Evolutionary conservation across 2,888 invertebrate species (phyloP).

Genomic region (Drosophila testacea): DNA sequence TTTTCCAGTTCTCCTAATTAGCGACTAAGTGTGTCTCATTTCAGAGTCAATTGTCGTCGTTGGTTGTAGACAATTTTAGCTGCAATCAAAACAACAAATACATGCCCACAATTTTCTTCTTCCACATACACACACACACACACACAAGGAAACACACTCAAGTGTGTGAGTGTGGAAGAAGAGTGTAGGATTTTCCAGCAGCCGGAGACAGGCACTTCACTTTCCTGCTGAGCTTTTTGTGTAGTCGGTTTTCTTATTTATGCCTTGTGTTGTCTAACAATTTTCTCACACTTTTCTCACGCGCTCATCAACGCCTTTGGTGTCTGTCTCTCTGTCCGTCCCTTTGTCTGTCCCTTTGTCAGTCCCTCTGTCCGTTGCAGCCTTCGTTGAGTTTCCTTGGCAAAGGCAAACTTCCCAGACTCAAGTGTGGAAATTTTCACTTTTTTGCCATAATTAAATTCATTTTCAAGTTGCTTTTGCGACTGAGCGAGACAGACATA

Average conservation of each 20-base stretch:
- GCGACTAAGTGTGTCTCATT: constrained; percentile 60
- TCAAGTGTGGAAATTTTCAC: constrained; percentile 82
- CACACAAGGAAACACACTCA: not conserved
- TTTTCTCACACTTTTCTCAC: constrained; percentile 64
- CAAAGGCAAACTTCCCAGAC: constrained; percentile 73
- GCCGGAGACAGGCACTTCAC: constrained; percentile 46
- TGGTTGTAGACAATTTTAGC: not conserved
- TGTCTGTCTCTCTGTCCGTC: not conserved
- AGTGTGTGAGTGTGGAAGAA: constrained; percentile 4
- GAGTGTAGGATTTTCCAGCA: constrained; percentile 9
- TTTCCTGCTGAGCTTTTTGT: constrained; percentile 37
- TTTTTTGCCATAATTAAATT: constrained; percentile 83
- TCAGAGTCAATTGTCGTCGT: constrained; percentile 59
- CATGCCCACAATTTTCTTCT: constrained; percentile 21
- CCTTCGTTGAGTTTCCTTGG: constrained; percentile 18
- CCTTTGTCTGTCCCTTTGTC: not conserved
- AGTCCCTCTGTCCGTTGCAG: constrained; percentile 11
- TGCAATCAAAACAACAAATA: constrained; percentile 18
- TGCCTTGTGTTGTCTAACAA: constrained; percentile 74
- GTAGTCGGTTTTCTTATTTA: constrained; percentile 59
- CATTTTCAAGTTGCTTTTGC: constrained; percentile 68
- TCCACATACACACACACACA: not conserved
- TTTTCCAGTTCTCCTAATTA: constrained; percentile 64
- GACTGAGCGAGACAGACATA: constrained; percentile 14
- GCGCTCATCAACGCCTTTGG: constrained; percentile 63